Conservation (phyloP, 2,797 vertebrate species). For the Artibeus lituratus region DNA sequence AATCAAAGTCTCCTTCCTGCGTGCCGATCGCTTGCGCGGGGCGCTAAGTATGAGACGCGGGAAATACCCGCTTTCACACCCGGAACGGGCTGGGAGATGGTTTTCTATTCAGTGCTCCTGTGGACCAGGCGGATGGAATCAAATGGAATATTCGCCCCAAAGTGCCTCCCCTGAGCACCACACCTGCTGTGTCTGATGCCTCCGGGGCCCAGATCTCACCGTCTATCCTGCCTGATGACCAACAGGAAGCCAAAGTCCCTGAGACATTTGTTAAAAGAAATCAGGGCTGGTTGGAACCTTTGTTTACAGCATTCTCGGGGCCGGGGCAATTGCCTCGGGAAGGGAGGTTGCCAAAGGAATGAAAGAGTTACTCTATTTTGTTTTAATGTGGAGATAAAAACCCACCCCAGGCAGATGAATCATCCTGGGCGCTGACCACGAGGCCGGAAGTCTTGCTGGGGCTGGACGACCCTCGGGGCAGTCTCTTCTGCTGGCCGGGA, state of each 20-base stretch:
- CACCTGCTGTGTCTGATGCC: not conserved
- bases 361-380: not conserved
- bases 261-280: not conserved
- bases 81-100: not conserved
- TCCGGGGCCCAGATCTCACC: constrained; percentile 41
- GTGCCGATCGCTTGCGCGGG: not conserved
- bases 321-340: not conserved
- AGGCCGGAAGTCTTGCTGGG: not conserved
- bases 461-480: accelerated
- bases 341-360: constrained; percentile 45
- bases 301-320: not conserved
- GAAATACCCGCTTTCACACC: not conserved
- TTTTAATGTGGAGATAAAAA: constrained; percentile 34
- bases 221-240: constrained; percentile 67
- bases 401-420: not conserved
- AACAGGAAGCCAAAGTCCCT: not conserved
- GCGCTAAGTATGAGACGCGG: not conserved
- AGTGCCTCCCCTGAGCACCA: constrained; percentile 16
- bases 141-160: constrained; percentile 27
- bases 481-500: accelerated
- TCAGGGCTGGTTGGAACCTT: not conserved
- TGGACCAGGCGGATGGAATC: not conserved
- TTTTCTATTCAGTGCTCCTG: not conserved
- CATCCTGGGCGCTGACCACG: accelerated
- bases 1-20: not conserved